Percentiles rank a stretch among this genome's conserved stretches.
Conservation (phyloP, 2,113 vertebrate species). For the Sigmodon hispidus region DNA sequence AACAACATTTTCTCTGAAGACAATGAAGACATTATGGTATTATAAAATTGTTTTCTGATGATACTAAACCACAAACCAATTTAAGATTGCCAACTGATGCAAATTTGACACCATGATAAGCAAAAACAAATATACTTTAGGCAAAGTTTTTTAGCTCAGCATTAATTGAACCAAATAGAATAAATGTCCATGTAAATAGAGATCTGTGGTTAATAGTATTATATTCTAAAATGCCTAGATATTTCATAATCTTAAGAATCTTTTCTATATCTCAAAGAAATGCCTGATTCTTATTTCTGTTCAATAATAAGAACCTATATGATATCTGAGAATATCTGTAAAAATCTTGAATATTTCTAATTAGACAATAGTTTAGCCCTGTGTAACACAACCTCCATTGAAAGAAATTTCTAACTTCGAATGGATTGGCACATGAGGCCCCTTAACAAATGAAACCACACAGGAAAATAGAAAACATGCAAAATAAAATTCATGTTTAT, state of each 20-base stretch:
- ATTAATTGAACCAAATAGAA: neutral
- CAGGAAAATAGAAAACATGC: neutral
- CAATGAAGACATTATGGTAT: neutral
- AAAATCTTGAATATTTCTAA: slow-evolving; percentile 46
- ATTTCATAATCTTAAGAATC: neutral
- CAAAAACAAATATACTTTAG: slow-evolving; percentile 6
- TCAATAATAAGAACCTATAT: neutral
- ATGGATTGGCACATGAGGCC: neutral
- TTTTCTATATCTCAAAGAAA: slow-evolving; percentile 21
- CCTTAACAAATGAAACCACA: neutral
- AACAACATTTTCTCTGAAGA: neutral
- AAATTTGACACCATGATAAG: neutral
- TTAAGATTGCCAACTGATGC: neutral
- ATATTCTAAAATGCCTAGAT: neutral
- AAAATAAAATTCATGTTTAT: slow-evolving; percentile 24
- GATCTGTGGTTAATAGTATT: slow-evolving; percentile 51
- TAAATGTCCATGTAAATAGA: too few relatives aligned
- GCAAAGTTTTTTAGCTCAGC: neutral
- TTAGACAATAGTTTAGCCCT: neutral
- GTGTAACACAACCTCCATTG: neutral
- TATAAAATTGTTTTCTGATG: neutral
- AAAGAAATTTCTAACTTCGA: slow-evolving; percentile 13
- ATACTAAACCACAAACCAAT: neutral
- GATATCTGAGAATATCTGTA: neutral
- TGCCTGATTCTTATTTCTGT: neutral